Percentiles rank a stretch among this genome's conserved stretches.
These are phyloP conservation scores for Mimachlamys varia DNA, from an alignment of 2,888 invertebrate species.

Conservation along the genomic window DNA sequence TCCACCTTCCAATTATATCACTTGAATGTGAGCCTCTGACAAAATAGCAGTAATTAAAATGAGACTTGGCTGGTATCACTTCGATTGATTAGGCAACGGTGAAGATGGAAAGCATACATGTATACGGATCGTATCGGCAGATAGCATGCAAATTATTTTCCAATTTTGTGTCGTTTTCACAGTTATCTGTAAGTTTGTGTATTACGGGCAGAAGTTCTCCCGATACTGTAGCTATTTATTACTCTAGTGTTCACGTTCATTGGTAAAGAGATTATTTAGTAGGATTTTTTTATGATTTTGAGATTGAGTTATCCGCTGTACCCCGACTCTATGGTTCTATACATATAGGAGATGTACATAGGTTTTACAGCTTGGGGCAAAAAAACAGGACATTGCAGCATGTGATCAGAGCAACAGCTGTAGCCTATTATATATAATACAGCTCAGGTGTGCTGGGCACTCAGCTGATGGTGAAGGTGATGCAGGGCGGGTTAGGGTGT, in stretches of 20 bases:
- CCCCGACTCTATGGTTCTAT: not conserved
- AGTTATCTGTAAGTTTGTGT: not conserved
- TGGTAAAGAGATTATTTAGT: not conserved
- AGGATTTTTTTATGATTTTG: not conserved
- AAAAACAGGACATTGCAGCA: constrained; percentile 20
- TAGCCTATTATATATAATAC: not conserved
- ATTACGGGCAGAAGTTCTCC: not conserved
- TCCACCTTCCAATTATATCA: constrained; percentile 15
- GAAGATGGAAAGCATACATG: constrained; percentile 30
- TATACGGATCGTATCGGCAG: not conserved
- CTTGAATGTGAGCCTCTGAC: constrained; percentile 2
- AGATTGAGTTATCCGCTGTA: not conserved
- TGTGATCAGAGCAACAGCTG: constrained; percentile 5
- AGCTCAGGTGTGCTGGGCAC: not conserved
- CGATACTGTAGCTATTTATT: not conserved
- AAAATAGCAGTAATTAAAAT: constrained; percentile 22
- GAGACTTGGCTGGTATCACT: not conserved
- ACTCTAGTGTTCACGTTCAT: not conserved
- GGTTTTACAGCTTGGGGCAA: not conserved
- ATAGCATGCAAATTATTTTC: constrained; percentile 3
- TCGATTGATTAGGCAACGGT: not conserved
- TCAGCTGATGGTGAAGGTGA: not conserved
- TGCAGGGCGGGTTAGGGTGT: too few relatives aligned
- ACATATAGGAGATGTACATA: not conserved
- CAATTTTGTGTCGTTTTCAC: not conserved